Percentiles rank a stretch among this genome's conserved stretches.
Conservation (phyloP, 1,140 invertebrate genomes). For the Ostrea edulis region DNA sequence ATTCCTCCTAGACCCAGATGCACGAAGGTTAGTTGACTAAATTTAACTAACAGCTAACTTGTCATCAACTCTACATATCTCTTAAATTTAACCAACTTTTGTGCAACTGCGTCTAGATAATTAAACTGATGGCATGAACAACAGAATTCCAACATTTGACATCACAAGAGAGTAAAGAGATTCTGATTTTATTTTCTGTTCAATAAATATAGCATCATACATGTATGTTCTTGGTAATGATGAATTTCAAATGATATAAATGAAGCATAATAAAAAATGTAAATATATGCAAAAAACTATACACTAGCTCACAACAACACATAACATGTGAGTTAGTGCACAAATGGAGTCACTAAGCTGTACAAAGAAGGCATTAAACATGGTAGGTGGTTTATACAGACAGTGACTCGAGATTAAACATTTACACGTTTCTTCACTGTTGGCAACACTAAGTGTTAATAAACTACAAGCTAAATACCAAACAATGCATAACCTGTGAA, state of each 20-base stretch:
- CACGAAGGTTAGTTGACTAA: too few species aligned
- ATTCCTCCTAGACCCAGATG: too few species aligned
- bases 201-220: constrained; percentile 33
- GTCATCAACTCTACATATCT: too few species aligned
- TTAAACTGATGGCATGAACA: too few species aligned
- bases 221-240: background rate
- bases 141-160: too few species aligned
- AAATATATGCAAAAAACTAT: background rate
- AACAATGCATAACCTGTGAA: background rate
- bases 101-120: too few species aligned
- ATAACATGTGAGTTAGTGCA: background rate
- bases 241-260: background rate
- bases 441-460: background rate
- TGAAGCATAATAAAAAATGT: background rate
- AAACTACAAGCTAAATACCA: background rate
- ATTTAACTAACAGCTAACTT: too few species aligned
- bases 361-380: background rate
- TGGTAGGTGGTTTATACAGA: background rate
- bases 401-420: background rate
- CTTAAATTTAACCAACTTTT: too few species aligned
- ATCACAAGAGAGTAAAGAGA: too few species aligned
- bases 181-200: constrained; percentile 6
- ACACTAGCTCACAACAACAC: constrained; percentile 19
- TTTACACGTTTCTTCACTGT: background rate
- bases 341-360: background rate